Percentiles rank a stretch among this genome's conserved stretches.
phyloP scores from a whole-genome alignment of 1,140 invertebrate genomes.

The Danaus melanippus region DNA sequence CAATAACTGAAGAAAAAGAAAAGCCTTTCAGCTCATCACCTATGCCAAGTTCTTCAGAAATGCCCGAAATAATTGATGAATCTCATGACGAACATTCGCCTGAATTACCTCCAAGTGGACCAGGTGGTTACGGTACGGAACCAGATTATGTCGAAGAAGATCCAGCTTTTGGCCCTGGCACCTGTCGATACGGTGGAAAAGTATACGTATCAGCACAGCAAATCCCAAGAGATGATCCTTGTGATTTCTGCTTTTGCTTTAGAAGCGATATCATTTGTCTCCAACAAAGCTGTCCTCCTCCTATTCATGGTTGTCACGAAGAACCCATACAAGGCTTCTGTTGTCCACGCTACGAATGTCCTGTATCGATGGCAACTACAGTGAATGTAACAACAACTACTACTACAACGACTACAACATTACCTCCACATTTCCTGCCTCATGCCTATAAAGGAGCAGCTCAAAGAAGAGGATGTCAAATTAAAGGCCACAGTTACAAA shows the following conservation, averaged over 20 bases:
- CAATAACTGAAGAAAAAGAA: conserved; percentile 30
- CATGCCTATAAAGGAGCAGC: conserved; percentile 84
- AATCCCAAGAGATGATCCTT: conserved; percentile 93
- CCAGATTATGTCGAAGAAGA: conserved; percentile 82
- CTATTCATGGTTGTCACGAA: conserved; percentile 90
- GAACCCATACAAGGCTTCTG: conserved; percentile 94
- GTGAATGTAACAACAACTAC: conserved; percentile 87
- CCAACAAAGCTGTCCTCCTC: conserved; percentile 95
- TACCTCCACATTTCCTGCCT: conserved; percentile 85
- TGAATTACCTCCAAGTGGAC: conserved; percentile 58
- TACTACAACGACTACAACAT: conserved; percentile 87
- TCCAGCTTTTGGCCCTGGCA: conserved; percentile 85
- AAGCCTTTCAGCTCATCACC: conserved; percentile 26
- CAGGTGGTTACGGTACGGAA: conserved; percentile 72
- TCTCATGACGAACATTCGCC: conserved; percentile 46
- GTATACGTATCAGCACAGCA: conserved; percentile 95
- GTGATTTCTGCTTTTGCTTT: conserved; percentile 98
- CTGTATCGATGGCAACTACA: conserved; percentile 85
- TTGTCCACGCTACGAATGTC: conserved; percentile 95
- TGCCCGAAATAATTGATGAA: conserved; percentile 41
- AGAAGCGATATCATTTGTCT: conserved; percentile 95
- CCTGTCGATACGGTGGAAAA: conserved; percentile 91
- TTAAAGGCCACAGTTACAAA: conserved; percentile 85
- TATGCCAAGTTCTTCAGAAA: conserved; percentile 28
- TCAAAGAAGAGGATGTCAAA: conserved; percentile 84